Conservation (phyloP, 2,888 invertebrate genomes). For the Aphodius sticticus region DNA sequence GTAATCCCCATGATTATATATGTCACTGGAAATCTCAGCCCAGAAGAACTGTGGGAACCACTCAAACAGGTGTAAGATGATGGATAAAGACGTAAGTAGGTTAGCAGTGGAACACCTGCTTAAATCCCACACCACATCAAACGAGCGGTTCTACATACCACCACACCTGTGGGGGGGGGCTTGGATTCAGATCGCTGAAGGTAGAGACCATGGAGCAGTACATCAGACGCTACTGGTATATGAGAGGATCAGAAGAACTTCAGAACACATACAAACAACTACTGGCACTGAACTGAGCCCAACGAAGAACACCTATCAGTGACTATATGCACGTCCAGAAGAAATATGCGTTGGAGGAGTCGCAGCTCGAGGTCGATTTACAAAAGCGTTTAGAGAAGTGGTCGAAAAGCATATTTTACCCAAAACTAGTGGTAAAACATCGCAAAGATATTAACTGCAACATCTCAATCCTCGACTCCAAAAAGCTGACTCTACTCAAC, state of each 20-base stretch:
- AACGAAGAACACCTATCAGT: slow-evolving; percentile 24
- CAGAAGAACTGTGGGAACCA: not conserved
- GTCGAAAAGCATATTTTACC: slow-evolving; percentile 39
- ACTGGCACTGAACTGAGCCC: not conserved
- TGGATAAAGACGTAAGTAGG: slow-evolving; percentile 9
- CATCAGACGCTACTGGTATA: slow-evolving; percentile 21
- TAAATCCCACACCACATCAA: slow-evolving; percentile 19
- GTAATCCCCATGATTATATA: slow-evolving; percentile 8
- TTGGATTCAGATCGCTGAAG: slow-evolving; percentile 16
- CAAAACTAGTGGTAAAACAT: slow-evolving; percentile 32
- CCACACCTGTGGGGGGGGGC: slow-evolving; percentile 22
- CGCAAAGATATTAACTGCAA: slow-evolving; percentile 30
- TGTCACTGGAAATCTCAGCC: not conserved
- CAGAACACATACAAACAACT: slow-evolving; percentile 6
- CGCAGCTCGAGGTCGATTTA: not conserved
- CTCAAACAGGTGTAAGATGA: slow-evolving; percentile 5
- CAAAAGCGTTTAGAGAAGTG: slow-evolving; percentile 29
- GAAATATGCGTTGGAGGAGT: not conserved
- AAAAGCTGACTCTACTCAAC: slow-evolving; percentile 36
- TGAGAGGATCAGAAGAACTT: slow-evolving; percentile 19
- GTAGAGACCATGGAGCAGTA: slow-evolving; percentile 10
- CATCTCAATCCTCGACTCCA: slow-evolving; percentile 31
- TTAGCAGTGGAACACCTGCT: not conserved
- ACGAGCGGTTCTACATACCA: slow-evolving; percentile 24
- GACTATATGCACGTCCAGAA: slow-evolving; percentile 19